Evolutionary conservation across 2,113 vertebrate genomes (phyloP), one percentile per base, ranked within the genome.

Genomic region (Aegithalos caudatus): DNA sequence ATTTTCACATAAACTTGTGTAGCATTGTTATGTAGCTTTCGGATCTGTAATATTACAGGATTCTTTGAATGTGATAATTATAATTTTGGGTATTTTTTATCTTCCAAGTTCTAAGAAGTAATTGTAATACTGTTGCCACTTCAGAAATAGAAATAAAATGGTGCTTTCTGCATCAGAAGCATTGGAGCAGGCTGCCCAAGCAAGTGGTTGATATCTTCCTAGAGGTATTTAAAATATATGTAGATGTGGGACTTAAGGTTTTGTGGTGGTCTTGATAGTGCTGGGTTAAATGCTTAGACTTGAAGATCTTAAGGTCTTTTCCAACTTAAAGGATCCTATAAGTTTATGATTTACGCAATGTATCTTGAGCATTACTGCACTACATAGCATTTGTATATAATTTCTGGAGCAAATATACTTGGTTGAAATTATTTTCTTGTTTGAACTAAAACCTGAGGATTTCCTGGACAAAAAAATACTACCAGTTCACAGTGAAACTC

Each of bases 351-450:
- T 76, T 79, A n/a, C 3, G 3, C 12, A 50, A 13, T 20, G 3
- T 14, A 78, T 4, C 9, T 45, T 64, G 31, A 71, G 4, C 25
- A 67, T n/a, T 76, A 42, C 14, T 76, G 23, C 3, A 37, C 7
- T 5, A 50, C 3, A 44, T 6, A 53, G 2, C 1, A 3, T 50
- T 76, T 3, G 0, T 24, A 20, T 71, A 28, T 54, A 38, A 7
- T 58, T 85, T 20, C 38, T 42, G 4, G 16, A 54, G 16, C 45
- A 88, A 58, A 53, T 45, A 45, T 1, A 58, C 21, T 18, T 88
- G 9, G 9, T 27, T 51, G 6, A 73, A 56, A 6, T 69, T 3
- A 35, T 79, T 95, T 70, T 79, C 25, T 38, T 4, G 1, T 31
- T 82, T 71, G 65, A 47, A 62, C 4, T 37, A 69, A 74, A 74